Conservation (phyloP, 92 coral and sea anemone species). For the Epizoanthus ramosus region DNA sequence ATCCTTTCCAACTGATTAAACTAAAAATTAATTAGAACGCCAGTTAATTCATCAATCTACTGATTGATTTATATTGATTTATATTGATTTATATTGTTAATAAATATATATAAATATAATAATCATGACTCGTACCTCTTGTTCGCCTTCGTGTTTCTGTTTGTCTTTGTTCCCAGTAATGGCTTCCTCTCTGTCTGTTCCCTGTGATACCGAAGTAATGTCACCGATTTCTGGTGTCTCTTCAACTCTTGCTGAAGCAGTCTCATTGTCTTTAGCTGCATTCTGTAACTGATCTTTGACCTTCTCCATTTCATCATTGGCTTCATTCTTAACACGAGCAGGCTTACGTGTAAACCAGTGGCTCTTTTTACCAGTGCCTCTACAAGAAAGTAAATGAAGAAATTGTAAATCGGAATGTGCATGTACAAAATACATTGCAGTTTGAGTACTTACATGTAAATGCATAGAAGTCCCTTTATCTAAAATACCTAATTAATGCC, state of each 20-base stretch:
- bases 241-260: background rate
- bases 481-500: no score
- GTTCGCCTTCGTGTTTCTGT: background rate
- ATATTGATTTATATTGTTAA: no score
- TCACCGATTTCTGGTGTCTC: background rate
- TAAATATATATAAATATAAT: no score
- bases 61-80: no score
- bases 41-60: no score
- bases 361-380: slow-evolving; percentile 25
- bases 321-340: slow-evolving; percentile 16
- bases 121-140: background rate
- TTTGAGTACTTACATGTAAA: no score
- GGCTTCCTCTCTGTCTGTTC: background rate
- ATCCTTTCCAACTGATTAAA: no score
- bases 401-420: no score
- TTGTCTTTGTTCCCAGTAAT: slow-evolving; percentile 3
- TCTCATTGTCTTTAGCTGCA: background rate
- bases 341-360: slow-evolving; percentile 26
- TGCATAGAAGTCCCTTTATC: no score
- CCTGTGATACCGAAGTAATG: background rate
- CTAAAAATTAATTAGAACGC: no score
- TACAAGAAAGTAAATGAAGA: background rate
- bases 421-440: no score
- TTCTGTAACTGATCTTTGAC: slow-evolving; percentile 15
- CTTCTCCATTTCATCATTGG: slow-evolving; percentile 22